Evolutionary conservation across 2,113 vertebrate species (phyloP).

Genomic region (Tursiops truncatus): DNA sequence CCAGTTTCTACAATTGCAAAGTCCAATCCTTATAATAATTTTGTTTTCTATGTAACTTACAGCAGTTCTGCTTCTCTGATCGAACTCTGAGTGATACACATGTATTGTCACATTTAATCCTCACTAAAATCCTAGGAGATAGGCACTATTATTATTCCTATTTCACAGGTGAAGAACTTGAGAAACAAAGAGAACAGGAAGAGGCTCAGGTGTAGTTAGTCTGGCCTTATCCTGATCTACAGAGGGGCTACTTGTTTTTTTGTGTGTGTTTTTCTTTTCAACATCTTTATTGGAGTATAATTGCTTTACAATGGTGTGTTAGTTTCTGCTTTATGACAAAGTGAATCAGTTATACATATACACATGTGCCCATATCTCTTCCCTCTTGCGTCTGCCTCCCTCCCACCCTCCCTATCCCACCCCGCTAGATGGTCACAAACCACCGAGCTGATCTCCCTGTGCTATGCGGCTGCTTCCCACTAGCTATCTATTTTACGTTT

Average conservation of each 20-base stretch:
- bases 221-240: background rate
- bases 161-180: background rate
- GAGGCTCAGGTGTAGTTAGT: background rate
- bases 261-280: no score
- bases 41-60: background rate
- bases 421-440: no score
- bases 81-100: background rate
- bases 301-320: no score
- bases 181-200: background rate
- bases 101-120: background rate
- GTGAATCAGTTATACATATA: no score
- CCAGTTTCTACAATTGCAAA: background rate
- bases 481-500: no score
- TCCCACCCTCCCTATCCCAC: no score
- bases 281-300: no score
- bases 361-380: no score
- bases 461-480: no score
- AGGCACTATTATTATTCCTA: background rate
- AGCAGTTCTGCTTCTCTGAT: background rate
- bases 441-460: no score
- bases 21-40: background rate
- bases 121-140: background rate
- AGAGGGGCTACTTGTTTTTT: background rate
- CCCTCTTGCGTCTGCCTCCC: no score
- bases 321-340: no score